These are phyloP conservation scores for Pelecanoides urinatrix DNA, from an alignment of 2,113 vertebrate genomes.

Conservation along the genomic window DNA sequence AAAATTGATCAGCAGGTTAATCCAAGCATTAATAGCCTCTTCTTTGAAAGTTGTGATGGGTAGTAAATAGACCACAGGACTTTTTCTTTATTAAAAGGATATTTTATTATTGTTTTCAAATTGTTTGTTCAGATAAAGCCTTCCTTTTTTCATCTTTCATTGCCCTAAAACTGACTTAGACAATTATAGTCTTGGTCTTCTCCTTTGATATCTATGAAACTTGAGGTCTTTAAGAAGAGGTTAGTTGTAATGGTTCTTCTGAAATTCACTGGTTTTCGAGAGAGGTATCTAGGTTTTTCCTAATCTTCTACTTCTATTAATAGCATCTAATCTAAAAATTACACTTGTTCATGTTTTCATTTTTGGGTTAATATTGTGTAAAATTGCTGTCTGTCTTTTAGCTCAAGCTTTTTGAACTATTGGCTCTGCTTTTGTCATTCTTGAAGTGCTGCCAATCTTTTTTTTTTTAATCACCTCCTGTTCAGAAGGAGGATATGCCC, in stretches of 20 bases:
- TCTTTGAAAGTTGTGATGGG: not conserved
- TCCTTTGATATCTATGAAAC: not conserved
- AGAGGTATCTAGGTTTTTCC: not conserved
- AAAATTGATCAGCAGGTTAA: not conserved
- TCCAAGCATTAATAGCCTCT: not conserved
- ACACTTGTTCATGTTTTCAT: not conserved
- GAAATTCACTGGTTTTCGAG: not conserved
- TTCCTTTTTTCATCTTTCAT: not conserved
- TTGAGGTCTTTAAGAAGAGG: not conserved
- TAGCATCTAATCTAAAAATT: not conserved
- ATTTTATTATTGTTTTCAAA: not conserved
- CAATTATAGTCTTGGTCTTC: not conserved
- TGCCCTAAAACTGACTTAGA: not conserved
- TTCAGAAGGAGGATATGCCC: not conserved
- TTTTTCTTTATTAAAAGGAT: not conserved
- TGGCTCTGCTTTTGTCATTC: not conserved
- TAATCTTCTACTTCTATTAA: not conserved
- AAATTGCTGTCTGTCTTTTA: not conserved
- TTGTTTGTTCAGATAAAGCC: not conserved
- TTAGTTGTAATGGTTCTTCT: not conserved
- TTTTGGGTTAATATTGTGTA: not conserved
- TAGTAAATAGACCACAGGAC: not conserved
- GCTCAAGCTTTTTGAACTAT: not conserved
- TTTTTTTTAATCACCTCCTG: not conserved
- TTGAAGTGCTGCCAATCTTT: not conserved